Evolutionary conservation across 2,113 vertebrate species (phyloP).

Genomic region (Lichenostomus cassidix): DNA sequence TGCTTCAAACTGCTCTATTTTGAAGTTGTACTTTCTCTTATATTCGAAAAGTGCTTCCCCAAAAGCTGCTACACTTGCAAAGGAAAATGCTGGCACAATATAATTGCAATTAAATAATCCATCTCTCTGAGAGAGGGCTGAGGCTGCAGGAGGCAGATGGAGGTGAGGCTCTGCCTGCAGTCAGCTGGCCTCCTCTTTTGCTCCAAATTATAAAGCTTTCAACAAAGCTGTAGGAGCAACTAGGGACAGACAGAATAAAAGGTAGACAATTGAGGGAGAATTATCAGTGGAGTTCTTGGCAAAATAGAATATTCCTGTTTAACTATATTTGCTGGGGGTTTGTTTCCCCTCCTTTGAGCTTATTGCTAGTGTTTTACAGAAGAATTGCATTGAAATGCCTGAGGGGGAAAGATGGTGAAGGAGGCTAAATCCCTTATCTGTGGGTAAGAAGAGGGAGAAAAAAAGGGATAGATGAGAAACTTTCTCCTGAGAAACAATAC

Average conservation of each 20-base stretch:
- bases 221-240: neutral
- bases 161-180: neutral
- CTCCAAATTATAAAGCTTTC: neutral
- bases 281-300: neutral
- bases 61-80: neutral
- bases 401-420: neutral
- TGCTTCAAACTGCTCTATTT: neutral
- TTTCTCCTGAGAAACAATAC: neutral
- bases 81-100: neutral
- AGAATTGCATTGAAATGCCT: neutral
- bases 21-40: neutral
- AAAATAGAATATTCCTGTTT: neutral
- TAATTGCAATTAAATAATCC: neutral
- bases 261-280: neutral
- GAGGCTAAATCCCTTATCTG: neutral
- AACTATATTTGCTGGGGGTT: fast-evolving
- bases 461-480: neutral
- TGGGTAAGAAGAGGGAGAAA: fast-evolving
- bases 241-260: neutral
- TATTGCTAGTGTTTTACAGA: neutral
- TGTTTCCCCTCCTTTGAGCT: neutral
- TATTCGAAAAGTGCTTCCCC: neutral
- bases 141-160: neutral
- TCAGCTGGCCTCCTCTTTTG: neutral
- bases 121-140: neutral